Base-by-base conservation (phyloP, 2,797 vertebrate genomes). In the Diglossa cyanea region DNA sequence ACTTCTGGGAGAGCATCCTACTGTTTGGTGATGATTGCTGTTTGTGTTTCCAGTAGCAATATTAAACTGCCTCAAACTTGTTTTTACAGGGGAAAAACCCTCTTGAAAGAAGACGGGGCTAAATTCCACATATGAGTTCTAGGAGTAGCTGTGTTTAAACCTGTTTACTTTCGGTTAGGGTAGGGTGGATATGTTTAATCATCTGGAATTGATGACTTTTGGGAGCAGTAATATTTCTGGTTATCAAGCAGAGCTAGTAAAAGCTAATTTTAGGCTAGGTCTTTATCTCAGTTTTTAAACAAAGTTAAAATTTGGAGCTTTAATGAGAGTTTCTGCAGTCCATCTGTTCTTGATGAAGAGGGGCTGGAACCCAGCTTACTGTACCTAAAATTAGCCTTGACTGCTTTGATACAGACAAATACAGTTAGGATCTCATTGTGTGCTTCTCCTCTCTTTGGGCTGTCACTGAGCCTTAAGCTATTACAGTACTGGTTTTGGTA, bases 31-130 rank as follows among this genome's bases (percentile, higher is more conserved):
- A 17, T 73, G 11, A 50, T 66, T 67, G 26, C 6, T 40, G 40
- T 83, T 4, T 72, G 18, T 62, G 30, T 88, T 88, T 63, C 35
- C 3, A 0, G 30, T 63, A 73, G 60, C 48, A 26, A 33, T 86
- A 90, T 68, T 95, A 90, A 94, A 88, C 45, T 82, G 40, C 63
- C 12, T 92, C 24, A 58, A 81, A 94, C 51, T 94, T 95, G 39
- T 92, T 90, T 94, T 94, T 75, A 35, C 91, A 96, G 94, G 87
- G 47, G 19, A 48, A 42, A 66, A 94, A 9, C 15, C 13, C 53
- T 68, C 55, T 79, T 79, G 45, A 48, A 95, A 86, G 93, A 95
- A 71, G 65, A 92, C 55, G 58, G 31, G 57, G 28, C n/a, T 90
- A 31, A 72, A n/a, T 85, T 89, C 50, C 39, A 62, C 55, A 6